phyloP scores from a whole-genome alignment of 2,797 vertebrate genomes.

The Pangasius krempfi region DNA sequence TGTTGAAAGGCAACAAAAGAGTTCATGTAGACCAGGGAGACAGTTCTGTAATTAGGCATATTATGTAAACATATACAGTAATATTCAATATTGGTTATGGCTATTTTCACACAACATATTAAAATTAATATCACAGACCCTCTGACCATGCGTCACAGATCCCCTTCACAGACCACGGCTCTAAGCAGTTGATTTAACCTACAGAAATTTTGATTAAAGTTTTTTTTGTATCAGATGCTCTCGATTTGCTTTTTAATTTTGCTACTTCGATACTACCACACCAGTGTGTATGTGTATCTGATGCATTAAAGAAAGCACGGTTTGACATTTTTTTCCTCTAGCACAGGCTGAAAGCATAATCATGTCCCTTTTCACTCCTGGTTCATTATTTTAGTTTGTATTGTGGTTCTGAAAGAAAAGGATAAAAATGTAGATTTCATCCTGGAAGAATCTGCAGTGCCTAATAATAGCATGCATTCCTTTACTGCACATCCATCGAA shows the following conservation, averaged over 20 bases:
- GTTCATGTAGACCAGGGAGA: neutral
- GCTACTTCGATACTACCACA: neutral
- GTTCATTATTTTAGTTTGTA: neutral
- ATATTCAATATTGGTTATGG: neutral
- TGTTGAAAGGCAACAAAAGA: neutral
- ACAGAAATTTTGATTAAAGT: neutral
- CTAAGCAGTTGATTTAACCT: neutral
- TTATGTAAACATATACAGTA: neutral
- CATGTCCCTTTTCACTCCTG: neutral
- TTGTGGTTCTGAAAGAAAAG: neutral
- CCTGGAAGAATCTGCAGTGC: neutral
- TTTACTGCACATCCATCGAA: neutral
- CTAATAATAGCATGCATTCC: neutral
- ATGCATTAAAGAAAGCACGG: neutral
- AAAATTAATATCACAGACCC: neutral
- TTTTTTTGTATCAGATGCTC: neutral
- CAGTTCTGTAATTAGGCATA: neutral
- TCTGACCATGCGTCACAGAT: neutral
- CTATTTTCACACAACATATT: neutral
- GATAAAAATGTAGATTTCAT: neutral
- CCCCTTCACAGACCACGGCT: neutral
- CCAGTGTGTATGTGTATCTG: neutral
- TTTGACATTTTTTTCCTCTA: neutral
- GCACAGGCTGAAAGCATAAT: neutral
- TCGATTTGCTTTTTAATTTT: neutral